Evolutionary conservation across 2,888 invertebrate genomes (phyloP).

Genomic region (Ophion costatus): DNA sequence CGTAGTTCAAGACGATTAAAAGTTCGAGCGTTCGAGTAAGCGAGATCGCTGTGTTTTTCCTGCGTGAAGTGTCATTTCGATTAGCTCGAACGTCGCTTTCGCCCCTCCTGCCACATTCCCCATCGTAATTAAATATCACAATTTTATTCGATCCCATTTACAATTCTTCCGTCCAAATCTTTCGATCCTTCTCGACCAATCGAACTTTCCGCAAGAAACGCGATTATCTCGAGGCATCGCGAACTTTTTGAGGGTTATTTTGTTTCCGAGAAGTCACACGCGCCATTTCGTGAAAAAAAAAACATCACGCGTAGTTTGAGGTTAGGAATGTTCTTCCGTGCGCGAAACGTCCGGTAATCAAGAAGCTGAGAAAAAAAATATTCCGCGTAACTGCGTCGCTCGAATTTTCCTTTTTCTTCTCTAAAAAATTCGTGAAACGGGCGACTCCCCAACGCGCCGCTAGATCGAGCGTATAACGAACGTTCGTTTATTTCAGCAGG

Average conservation of each 20-base stretch:
- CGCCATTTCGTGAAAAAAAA: background rate
- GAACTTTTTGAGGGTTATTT: background rate
- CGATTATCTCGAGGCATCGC: background rate
- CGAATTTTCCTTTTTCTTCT: no score
- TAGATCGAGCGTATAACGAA: no score
- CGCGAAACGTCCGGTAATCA: background rate
- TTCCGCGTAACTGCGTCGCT: background rate
- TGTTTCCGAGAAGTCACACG: background rate
- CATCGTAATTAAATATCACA: background rate
- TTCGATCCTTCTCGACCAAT: background rate
- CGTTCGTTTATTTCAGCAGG: conserved; percentile 24
- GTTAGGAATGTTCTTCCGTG: background rate
- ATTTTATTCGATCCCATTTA: background rate
- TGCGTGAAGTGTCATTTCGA: conserved; percentile 1
- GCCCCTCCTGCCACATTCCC: background rate
- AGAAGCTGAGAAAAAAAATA: background rate
- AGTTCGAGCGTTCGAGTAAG: background rate
- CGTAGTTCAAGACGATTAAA: background rate
- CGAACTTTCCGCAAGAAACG: background rate
- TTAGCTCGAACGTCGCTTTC: background rate
- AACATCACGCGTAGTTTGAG: background rate
- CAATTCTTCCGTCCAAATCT: no score
- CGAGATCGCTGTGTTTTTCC: background rate
- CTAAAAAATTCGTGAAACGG: no score
- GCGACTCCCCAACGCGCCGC: no score